Base-by-base conservation (phyloP, 2,888 invertebrate species). In the Pardosa pseudoannulata region DNA sequence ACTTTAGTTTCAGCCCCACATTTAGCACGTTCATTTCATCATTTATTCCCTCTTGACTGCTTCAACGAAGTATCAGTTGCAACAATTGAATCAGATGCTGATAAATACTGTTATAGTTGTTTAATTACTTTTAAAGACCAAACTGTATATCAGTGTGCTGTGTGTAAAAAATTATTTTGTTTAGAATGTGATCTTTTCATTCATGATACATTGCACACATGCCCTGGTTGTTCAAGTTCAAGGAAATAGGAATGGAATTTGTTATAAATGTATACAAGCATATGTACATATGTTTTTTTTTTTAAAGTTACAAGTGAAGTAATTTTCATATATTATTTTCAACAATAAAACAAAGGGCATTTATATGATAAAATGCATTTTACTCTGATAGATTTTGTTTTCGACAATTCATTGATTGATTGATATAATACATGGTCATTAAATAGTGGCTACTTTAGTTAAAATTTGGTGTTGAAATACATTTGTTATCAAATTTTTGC, bases 1-100 rank as follows among this genome's bases (percentile, higher is more conserved):
- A 98, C 98, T 5, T 93, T 99, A 70, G 98, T 98, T 16, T 98
- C 99, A 0, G 99, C 99, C 0, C 98, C 99, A 28, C 99, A 99
- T 93, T 93, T 99, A 73, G 98, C 99, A 1, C 94, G 99, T 89
- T 98, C 98, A 0, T 98, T 98, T 92, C 98, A 99, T 91, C 99
- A 99, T 92, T 93, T 99, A 88, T 98, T 99, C 91, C 98, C 98
- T 0, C 95, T 98, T 70, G 95, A 96, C 65, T 94, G 95, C 72
- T 99, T 96, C 90, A 93, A 93, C 75, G 98, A 98, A 92, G 89
- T 95, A 39, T 27, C 36, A 94, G n/a, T 96, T 96, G 90, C 94
- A 95, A 86, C 23, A 64, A 41, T 87, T 29, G 32, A 68, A 36
- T 1, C 29, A 16, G 73, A 71, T 9, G 7, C 1, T 39, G 65